Evolutionary conservation across 2,113 vertebrate genomes (phyloP).

Genomic region (Cacatua alba): DNA sequence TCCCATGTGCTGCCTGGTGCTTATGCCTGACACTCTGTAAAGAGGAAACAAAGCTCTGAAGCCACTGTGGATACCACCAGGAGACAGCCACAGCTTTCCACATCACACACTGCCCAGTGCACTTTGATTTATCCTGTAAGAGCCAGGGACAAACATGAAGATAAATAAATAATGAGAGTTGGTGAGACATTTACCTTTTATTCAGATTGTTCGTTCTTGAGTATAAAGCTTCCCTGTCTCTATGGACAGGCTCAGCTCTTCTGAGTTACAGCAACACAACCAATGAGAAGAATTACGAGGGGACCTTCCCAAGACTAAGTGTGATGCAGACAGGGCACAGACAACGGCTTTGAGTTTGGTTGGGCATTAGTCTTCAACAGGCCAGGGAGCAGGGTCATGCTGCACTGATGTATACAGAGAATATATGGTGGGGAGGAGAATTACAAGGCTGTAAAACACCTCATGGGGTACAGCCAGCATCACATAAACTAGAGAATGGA

Average conservation of each 20-base stretch:
- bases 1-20: rapidly evolving
- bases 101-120: background rate
- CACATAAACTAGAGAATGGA: background rate
- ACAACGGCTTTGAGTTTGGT: background rate
- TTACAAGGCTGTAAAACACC: slow-evolving; percentile 23
- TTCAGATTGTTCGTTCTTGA: background rate
- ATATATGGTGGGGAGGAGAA: background rate
- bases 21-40: background rate
- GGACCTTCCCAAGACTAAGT: background rate
- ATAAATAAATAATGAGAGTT: background rate
- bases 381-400: background rate
- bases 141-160: background rate
- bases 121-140: background rate
- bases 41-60: background rate
- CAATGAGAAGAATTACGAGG: background rate
- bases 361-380: background rate
- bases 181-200: background rate
- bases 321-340: background rate
- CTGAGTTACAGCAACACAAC: background rate
- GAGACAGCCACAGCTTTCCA: background rate
- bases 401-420: background rate
- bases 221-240: background rate
- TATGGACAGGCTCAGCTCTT: background rate
- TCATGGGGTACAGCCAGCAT: background rate
- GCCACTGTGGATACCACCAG: background rate